Percentiles rank a stretch among this genome's conserved stretches.
Conservation (phyloP, 2,888 invertebrate species). For the Megaustenia siamemsis region DNA sequence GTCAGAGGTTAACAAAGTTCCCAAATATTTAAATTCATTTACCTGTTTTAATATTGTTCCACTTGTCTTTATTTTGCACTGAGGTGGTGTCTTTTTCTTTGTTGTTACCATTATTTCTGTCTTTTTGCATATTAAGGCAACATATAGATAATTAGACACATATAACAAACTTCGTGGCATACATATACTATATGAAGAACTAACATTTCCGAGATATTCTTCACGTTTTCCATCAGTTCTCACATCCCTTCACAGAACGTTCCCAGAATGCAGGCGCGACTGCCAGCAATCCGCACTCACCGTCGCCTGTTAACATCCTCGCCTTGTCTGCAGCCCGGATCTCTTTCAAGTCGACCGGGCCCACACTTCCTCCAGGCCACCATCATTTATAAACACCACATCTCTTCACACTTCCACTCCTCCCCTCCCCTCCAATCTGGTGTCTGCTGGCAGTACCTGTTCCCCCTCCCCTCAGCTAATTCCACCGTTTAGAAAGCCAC, state of each 20-base stretch:
- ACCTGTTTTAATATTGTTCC: too few relatives aligned
- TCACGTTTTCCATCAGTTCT: not conserved
- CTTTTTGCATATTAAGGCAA: too few relatives aligned
- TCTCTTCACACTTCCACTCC: slow-evolving; percentile 24
- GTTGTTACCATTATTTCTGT: too few relatives aligned
- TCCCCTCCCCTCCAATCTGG: not conserved
- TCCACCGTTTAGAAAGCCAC: not conserved
- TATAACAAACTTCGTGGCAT: too few relatives aligned
- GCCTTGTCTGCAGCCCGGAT: not conserved
- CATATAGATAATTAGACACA: too few relatives aligned
- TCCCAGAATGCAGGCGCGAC: not conserved
- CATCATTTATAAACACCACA: slow-evolving; percentile 25
- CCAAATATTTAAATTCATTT: too few relatives aligned
- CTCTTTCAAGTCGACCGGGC: not conserved
- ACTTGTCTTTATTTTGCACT: too few relatives aligned
- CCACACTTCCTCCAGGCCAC: not conserved
- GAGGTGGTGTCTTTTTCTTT: too few relatives aligned
- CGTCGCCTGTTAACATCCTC: not conserved
- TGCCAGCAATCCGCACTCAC: not conserved
- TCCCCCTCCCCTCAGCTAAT: not conserved
- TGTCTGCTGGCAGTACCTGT: not conserved
- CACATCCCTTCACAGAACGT: not conserved
- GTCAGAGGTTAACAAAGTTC: too few relatives aligned
- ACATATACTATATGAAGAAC: too few relatives aligned
- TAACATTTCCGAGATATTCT: not conserved